Conservation (phyloP, 2,888 invertebrate genomes). For the Cylindroiulus punctatus region DNA sequence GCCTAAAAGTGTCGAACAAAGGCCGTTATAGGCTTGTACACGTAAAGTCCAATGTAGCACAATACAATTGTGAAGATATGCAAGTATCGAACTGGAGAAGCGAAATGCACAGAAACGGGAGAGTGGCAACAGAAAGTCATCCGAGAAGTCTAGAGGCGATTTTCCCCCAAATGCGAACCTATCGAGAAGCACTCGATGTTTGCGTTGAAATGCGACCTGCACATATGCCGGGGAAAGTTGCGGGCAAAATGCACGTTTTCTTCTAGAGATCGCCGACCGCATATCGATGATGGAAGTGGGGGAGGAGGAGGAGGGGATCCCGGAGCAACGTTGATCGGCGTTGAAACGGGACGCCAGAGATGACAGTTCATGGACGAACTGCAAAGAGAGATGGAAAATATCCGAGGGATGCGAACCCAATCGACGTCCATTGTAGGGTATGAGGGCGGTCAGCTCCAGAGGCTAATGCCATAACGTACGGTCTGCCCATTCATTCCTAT, state of each 20-base stretch:
- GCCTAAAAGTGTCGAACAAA: no score
- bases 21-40: no score
- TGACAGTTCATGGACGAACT: background rate
- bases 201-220: background rate
- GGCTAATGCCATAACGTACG: conserved; percentile 21
- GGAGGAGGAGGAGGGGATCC: background rate
- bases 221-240: background rate
- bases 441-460: background rate
- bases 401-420: background rate
- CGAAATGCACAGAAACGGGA: no score
- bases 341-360: background rate
- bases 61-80: no score
- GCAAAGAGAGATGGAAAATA: conserved; percentile 13
- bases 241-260: background rate
- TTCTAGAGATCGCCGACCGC: background rate
- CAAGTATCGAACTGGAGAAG: no score
- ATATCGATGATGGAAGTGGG: conserved; percentile 26
- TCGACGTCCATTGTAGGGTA: background rate
- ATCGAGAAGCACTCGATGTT: background rate
- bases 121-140: background rate
- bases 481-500: background rate
- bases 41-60: no score
- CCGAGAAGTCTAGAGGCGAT: background rate
- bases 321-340: conserved; percentile 24
- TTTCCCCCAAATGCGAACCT: background rate